Evolutionary conservation across 1,140 invertebrate species (phyloP), one percentile per base, ranked within the genome.

Genomic region (Saccostrea echinata): DNA sequence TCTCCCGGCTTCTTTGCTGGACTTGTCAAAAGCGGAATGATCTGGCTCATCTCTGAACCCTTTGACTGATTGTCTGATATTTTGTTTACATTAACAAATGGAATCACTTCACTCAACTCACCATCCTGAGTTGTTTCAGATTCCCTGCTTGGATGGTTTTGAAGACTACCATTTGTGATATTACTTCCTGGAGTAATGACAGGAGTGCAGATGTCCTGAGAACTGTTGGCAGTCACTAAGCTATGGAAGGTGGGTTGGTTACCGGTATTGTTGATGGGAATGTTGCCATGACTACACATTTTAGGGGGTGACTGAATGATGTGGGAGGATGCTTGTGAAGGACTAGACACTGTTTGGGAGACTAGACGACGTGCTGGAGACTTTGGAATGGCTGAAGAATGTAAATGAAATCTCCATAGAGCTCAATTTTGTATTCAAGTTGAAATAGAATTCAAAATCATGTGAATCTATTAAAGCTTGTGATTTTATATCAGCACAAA

Each of bases 101-200:
- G 71, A 30, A 86, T 71, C 27, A 86, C 85, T 30, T 86, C 71
- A 55, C 85, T 86, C 85, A 86, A 55, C 24, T 86, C 68, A 30
- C 30, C 27, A 13, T 76, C 68, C 30, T 76, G 68, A 76, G 27
- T 51, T 83, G 81, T 51, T n/a, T 51, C 35, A 21, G 68, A 76
- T 30, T 12, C 68, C 4, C 68, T 33, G 68, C 12, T 76, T 76
- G 68, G 68, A 76, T 76, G 24, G 27, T 33, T 76, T 33, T 76
- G 68, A 76, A 76, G 68, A 76, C 68, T 76, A 27, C 68, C 68
- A 30, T 76, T 76, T 76, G 68, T 30, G 27, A 76, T 11, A 30
- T 76, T 30, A 27, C 68, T 76, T 24, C 68, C 68, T 76, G 68
- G 1, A 9, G 68, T 16, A 30, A 33, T 76, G 12, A 30, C 68